Evolutionary conservation across 2,113 vertebrate species (phyloP), one percentile per base, ranked within the genome.

Genomic region (Scortum barcoo): DNA sequence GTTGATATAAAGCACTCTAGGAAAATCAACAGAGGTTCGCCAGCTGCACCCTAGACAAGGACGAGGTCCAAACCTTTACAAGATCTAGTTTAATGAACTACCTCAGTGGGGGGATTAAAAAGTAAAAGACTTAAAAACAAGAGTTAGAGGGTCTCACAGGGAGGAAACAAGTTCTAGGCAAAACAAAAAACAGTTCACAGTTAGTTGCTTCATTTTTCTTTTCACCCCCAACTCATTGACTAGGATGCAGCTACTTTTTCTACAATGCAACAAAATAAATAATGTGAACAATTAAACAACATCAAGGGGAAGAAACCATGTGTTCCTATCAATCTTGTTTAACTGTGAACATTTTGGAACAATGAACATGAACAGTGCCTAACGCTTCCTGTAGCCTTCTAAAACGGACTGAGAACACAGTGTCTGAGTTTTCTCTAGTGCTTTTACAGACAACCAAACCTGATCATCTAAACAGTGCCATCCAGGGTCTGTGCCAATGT

Each of bases 401-500:
- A 89, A 89, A 92, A 94, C 92, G 86, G 92, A 95, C 93, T 89
- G 92, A 93, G 93, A 93, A 97, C 96, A 96, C 97, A 96, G 96
- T 96, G 94, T 95, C 84, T 91, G 96, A 96, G 94, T 95, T 97
- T 97, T 96, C 96, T 97, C 95, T 96, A 96, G 96, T 97, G 97
- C 97, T 97, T 96, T 95, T 78, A 85, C 82, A 89, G 85, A 87
- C 91, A 85, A 92, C 89, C 90, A 67, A 85, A 82, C 79, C 67
- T 89, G 82, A 93, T 91, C 89, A 93, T 95, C 95, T 96, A 96
- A 91, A 96, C 92, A 72, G 95, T 95, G 95, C 96, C 96, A 85
- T 98, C 97, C 96, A 97, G 95, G 93, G 96, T 96, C 95, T 97
- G 96, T 96, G 96, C 95, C 96, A 96, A 93, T 94, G 96, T 95